Base-by-base conservation (phyloP, 2,888 invertebrate genomes). In the Perdita meconis region DNA sequence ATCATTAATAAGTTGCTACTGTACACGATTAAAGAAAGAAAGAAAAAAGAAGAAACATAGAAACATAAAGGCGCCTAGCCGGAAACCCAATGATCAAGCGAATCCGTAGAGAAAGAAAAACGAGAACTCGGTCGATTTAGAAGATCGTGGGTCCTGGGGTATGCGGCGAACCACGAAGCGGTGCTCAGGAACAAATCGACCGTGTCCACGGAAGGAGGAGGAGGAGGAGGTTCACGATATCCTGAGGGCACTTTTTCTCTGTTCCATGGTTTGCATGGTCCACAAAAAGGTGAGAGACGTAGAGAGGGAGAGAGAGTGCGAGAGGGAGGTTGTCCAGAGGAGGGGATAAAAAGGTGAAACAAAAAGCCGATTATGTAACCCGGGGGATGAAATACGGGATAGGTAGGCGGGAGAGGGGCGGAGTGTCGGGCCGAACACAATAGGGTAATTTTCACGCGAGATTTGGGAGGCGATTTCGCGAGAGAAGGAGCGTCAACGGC, bases 371-470 rank as follows among this genome's bases (percentile, higher is more conserved):
- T 92, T 92, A 92, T 89, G 90, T 88, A 91, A 90, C 90, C 89
- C 87, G 86, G 88, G 70, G 90, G 91, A 89, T 90, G 87, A 91
- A 90, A 91, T 91, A 91, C 89, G 89, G 86, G 87, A 80, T 83
- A 66, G 76, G 72, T 60, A 78, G 22, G 69, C 55, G 53, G 82
- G 78, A 63, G 78, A 72, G n/a, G n/a, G n/a, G n/a, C n/a, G n/a
- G n/a, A 78, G 78, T 76, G 82, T 78, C 79, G 76, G 74, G 69
- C 78, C 88, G 82, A 85, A 84, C 82, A 91, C 92, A 92, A 92
- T 92, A 89, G 92, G 92, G 92, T 92, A 92, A 92, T 92, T 92
- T 92, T 92, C 92, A 92, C 92, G 92, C 92, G 92, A 92, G 92
- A 92, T 92, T 92, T 92, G 91, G 89, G 89, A 91, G 89, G 90